A percentile compares a stretch with the other conserved stretches of the same genome.
phyloP scores from a whole-genome alignment of 2,888 invertebrate species.

The Diarsia brunnea region DNA sequence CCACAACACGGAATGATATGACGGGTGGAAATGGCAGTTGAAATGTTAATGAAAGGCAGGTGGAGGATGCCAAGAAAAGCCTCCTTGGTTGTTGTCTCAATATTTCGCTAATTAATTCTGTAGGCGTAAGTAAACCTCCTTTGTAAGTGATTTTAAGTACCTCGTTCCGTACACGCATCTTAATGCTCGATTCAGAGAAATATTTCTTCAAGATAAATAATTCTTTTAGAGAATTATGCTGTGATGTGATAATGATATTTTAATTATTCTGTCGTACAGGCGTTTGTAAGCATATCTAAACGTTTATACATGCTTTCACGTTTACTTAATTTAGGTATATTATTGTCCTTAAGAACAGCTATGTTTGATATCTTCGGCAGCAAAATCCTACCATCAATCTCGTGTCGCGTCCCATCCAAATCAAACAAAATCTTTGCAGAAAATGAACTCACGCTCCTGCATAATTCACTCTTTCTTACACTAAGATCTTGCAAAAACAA shows the following conservation, averaged over 20 bases:
- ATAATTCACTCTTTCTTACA: constrained; percentile 45
- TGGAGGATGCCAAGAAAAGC: constrained; percentile 38
- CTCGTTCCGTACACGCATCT: constrained; percentile 13
- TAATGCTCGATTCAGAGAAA: constrained; percentile 14
- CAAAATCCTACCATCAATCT: background rate
- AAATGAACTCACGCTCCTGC: constrained; percentile 15
- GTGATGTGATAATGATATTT: background rate
- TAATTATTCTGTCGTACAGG: background rate
- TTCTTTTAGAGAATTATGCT: background rate
- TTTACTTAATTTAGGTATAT: background rate
- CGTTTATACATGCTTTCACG: background rate
- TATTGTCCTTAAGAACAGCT: background rate
- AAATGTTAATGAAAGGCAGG: constrained; percentile 47
- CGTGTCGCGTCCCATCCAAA: background rate
- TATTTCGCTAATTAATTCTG: constrained; percentile 50
- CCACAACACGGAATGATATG: constrained; percentile 33
- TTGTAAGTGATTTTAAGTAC: constrained; percentile 42
- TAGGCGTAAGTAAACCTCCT: constrained; percentile 32
- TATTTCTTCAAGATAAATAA: background rate
- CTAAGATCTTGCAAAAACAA: constrained; percentile 50
- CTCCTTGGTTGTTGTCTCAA: constrained; percentile 33
- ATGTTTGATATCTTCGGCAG: background rate
- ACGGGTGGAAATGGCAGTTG: constrained; percentile 25
- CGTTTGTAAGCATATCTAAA: background rate
- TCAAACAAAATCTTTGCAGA: constrained; percentile 8